Evolutionary conservation across 2,888 invertebrate species (phyloP), one percentile per base, ranked within the genome.

Genomic region (Stenodema calcarata): DNA sequence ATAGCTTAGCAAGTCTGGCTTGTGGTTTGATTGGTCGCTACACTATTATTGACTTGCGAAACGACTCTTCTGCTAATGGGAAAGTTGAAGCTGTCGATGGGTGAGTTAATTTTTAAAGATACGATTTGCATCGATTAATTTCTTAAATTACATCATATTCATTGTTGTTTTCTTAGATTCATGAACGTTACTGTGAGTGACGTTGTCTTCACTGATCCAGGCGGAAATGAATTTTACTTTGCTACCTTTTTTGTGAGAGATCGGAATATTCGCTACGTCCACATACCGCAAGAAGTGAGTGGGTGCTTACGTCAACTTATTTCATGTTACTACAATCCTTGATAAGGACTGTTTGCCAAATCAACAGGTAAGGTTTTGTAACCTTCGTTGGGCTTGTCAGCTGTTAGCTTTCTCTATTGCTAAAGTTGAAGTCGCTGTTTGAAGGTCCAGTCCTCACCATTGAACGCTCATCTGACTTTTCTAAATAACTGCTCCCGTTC

Each of bases 141-240:
- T 35, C 2, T 35, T 35, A 2, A 35, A 35, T 35, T 35, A 35
- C 7, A 2, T 4, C 35, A 2, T 35, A 35, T 35, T 54, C 50
- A 4, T 18, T 23, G 16, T 80, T 14, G 27, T 18, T 69, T 75
- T 75, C 70, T 70, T 91, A 94, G 94, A 86, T 94, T 90, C 89
- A 95, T 95, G 95, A 95, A 95, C 89, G 91, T 95, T 84, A 92
- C 94, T 87, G 92, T 95, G 91, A 91, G 91, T 88, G 92, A 94
- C 90, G 94, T 93, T 86, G 91, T 94, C 27, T 94, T 93, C 90
- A 93, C 93, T 89, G 94, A 95, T 91, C 92, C 93, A 1, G 92
- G 92, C 91, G 94, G 94, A 85, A 92, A 92, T 90, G 92, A 93
- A 90, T 93, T 92, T 89, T 90, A 90, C n/a, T 95, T 94, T 91